Conservation (phyloP, 2,888 invertebrate genomes). For the Cetonia aurata region DNA sequence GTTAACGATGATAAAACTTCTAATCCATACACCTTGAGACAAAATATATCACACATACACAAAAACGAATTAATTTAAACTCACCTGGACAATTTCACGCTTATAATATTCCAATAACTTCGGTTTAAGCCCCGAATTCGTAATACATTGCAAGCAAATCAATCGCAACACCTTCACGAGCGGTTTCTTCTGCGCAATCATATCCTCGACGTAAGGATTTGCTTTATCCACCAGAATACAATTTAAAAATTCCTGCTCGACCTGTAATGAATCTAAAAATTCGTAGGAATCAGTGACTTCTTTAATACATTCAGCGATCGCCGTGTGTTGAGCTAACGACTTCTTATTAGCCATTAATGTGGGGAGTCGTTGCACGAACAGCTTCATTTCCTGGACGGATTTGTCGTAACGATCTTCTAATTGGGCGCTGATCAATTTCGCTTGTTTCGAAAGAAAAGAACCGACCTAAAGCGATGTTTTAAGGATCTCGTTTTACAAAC, state of each 20-base stretch:
- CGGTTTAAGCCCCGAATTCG: constrained; percentile 92
- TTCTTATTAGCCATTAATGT: constrained; percentile 88
- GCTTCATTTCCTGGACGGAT: constrained; percentile 94
- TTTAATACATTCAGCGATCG: constrained; percentile 94
- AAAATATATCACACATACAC: no score
- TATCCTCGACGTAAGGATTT: constrained; percentile 90
- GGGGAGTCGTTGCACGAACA: constrained; percentile 91
- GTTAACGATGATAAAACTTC: constrained; percentile 84
- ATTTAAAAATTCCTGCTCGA: constrained; percentile 92
- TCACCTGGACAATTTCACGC: constrained; percentile 70
- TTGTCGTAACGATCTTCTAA: constrained; percentile 89
- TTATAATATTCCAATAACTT: constrained; percentile 82
- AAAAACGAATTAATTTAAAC: neutral
- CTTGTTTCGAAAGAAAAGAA: constrained; percentile 85
- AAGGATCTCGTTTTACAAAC: neutral
- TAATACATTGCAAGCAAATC: constrained; percentile 92
- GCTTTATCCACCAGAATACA: constrained; percentile 93
- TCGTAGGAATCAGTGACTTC: constrained; percentile 74
- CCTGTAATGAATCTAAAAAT: constrained; percentile 64
- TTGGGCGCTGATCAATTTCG: constrained; percentile 86
- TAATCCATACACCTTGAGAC: constrained; percentile 85
- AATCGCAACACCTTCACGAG: constrained; percentile 87
- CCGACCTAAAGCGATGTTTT: constrained; percentile 73
- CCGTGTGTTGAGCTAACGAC: constrained; percentile 88
- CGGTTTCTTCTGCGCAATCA: constrained; percentile 87